phyloP scores from a whole-genome alignment of 2,888 invertebrate genomes.

The Eupithecia exiguata region DNA sequence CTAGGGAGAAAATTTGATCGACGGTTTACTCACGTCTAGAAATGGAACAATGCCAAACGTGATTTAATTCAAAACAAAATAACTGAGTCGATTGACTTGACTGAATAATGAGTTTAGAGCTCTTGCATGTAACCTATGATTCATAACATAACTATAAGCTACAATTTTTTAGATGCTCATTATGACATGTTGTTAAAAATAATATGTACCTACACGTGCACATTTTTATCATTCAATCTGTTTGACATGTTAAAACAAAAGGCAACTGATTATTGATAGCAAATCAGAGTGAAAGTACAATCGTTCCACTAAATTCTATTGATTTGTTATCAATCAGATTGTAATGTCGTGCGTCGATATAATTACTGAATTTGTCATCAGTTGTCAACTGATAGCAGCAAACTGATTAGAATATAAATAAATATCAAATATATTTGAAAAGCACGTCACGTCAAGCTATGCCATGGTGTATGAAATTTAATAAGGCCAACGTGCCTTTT shows the following conservation, averaged over 20 bases:
- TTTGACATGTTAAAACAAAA: background rate
- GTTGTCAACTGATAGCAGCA: background rate
- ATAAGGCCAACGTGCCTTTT: background rate
- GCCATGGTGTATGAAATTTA: background rate
- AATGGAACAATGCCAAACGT: slow-evolving; percentile 23
- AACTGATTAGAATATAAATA: background rate
- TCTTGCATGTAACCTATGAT: slow-evolving; percentile 4
- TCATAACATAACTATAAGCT: background rate
- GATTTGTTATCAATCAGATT: background rate
- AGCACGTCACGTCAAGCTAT: background rate
- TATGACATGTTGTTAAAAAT: background rate
- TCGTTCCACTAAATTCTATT: background rate
- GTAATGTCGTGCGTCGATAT: background rate
- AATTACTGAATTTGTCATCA: background rate
- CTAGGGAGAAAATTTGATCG: slow-evolving; percentile 16
- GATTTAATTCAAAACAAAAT: slow-evolving; percentile 26
- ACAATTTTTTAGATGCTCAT: background rate
- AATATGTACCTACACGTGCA: background rate
- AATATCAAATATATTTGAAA: background rate
- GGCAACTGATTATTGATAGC: background rate
- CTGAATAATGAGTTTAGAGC: background rate
- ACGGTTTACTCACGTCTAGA: slow-evolving; percentile 5
- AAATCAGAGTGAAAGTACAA: background rate
- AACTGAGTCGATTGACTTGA: background rate
- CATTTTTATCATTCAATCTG: background rate